Conservation (phyloP, 2,797 vertebrate species). For the Arctocebus calabarensis region DNA sequence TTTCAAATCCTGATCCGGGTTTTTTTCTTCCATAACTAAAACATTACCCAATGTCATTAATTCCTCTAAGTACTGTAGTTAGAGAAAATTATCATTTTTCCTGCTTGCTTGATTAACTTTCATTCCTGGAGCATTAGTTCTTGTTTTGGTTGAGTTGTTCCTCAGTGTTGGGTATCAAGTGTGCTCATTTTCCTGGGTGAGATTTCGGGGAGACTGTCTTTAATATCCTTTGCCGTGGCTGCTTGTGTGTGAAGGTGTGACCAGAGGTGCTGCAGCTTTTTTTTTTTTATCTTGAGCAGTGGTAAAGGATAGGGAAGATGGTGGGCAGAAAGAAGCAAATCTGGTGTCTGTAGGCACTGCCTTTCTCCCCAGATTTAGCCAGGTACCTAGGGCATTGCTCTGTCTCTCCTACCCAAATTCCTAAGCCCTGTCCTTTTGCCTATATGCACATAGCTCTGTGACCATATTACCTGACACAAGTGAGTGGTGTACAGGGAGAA, state of each 20-base stretch:
- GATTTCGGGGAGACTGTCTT: neutral
- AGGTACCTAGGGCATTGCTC: neutral
- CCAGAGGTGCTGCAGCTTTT: neutral
- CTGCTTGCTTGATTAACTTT: conserved; percentile 9
- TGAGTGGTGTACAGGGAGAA: neutral
- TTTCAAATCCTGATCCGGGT: neutral
- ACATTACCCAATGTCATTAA: neutral
- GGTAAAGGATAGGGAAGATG: neutral
- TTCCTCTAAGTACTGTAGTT: neutral
- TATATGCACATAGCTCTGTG: neutral
- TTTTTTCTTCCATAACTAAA: conserved; percentile 25
- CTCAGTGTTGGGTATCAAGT: neutral
- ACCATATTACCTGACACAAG: neutral
- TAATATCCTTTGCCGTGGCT: neutral
- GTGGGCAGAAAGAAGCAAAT: neutral
- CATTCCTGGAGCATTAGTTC: neutral
- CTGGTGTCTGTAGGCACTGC: neutral
- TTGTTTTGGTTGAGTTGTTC: neutral
- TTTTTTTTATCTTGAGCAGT: neutral
- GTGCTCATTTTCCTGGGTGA: neutral
- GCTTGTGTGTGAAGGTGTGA: neutral
- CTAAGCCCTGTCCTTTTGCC: neutral
- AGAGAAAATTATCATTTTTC: neutral
- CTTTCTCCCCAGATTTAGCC: neutral
- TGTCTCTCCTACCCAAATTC: neutral